A percentile compares a stretch with the other conserved stretches of the same genome.
Conservation (phyloP, 2,113 vertebrate species). For the Ptyas mucosa region DNA sequence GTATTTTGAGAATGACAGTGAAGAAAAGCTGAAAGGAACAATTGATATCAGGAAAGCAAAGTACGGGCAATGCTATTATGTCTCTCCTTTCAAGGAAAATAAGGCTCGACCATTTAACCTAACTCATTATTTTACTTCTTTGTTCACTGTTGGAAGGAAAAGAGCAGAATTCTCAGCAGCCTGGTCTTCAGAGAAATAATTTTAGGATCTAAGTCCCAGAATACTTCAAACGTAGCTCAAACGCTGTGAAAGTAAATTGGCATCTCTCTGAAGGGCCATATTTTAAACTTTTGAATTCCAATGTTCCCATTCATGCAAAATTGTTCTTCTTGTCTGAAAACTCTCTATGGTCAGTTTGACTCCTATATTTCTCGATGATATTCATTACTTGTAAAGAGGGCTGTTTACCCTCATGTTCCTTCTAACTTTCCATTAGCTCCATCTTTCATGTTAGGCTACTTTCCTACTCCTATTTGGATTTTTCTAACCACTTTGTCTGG, state of each 20-base stretch:
- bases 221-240: neutral
- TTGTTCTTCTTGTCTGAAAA: neutral
- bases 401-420: no score
- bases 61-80: conserved; percentile 59
- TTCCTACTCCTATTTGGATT: neutral
- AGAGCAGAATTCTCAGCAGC: neutral
- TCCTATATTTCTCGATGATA: neutral
- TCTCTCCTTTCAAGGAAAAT: neutral
- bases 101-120: neutral
- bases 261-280: neutral
- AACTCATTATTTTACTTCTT: neutral
- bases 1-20: conserved; percentile 91
- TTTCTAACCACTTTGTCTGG: neutral
- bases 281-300: neutral
- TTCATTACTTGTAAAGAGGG: neutral
- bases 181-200: neutral
- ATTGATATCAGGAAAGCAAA: conserved; percentile 86
- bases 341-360: neutral
- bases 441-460: neutral
- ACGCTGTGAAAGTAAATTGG: neutral
- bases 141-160: neutral
- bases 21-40: conserved; percentile 90
- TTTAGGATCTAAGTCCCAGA: neutral
- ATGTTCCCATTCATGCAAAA: neutral
- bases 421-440: neutral